Evolutionary conservation across 2,888 invertebrate species (phyloP).

Genomic region (Norana najaformis): DNA sequence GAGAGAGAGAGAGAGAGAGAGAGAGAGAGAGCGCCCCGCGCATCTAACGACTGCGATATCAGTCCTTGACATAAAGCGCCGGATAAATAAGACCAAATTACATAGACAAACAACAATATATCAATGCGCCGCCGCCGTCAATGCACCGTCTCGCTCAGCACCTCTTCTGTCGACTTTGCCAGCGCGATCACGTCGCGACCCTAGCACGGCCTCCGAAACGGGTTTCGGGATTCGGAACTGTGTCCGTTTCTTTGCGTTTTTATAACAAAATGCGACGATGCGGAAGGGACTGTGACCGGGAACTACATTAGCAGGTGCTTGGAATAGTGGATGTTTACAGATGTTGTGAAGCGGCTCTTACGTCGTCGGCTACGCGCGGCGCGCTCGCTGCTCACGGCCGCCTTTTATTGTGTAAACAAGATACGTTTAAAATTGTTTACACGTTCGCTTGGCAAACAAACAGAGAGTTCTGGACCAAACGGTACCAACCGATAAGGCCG

Average conservation of each 20-base stretch:
- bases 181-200: not conserved
- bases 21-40: not conserved
- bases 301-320: constrained; percentile 22
- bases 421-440: constrained; percentile 26
- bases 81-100: constrained; percentile 23
- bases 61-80: constrained; percentile 13
- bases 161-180: not conserved
- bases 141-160: not conserved
- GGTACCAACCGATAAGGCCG: constrained; percentile 22
- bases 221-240: not conserved
- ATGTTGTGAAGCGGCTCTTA: not conserved
- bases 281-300: not conserved
- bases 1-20: not conserved
- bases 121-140: constrained; percentile 14
- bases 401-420: constrained; percentile 26
- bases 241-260: not conserved
- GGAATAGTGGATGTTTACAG: constrained; percentile 23
- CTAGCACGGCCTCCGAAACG: not conserved
- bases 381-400: constrained; percentile 8
- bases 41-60: not conserved
- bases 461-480: constrained; percentile 20
- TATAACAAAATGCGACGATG: not conserved
- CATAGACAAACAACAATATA: constrained; percentile 25
- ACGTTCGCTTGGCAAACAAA: constrained; percentile 26
- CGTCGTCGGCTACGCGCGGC: not conserved